A percentile compares a stretch with the other conserved stretches of the same genome.
Conservation (phyloP, 1,140 invertebrate genomes). For the Caerostris extrusa region DNA sequence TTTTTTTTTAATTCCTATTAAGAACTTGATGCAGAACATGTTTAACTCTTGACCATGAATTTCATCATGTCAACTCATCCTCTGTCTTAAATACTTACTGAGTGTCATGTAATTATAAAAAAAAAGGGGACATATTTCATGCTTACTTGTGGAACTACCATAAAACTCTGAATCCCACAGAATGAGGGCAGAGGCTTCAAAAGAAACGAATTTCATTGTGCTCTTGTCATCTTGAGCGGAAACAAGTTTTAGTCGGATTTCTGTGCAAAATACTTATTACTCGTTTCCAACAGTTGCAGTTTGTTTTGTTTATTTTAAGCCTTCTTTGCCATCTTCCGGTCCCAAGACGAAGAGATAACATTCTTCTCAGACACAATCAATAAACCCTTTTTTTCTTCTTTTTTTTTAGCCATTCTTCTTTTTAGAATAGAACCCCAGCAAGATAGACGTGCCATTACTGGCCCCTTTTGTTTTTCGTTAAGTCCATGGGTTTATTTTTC, state of each 20-base stretch:
- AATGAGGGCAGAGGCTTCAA: background rate
- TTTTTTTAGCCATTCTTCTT: too few relatives aligned
- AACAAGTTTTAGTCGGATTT: background rate
- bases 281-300: background rate
- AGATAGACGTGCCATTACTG: background rate
- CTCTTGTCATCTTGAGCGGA: background rate
- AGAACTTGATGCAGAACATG: too few relatives aligned
- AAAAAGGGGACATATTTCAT: background rate
- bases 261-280: constrained; percentile 22
- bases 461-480: background rate
- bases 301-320: constrained; percentile 22
- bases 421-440: background rate
- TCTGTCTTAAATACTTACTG: background rate
- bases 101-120: background rate
- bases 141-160: background rate
- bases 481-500: background rate
- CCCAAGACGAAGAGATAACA: background rate
- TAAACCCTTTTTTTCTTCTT: background rate
- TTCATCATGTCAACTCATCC: too few relatives aligned
- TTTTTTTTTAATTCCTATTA: too few relatives aligned
- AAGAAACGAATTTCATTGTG: constrained; percentile 20
- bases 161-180: background rate
- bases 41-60: too few relatives aligned
- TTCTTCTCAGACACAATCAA: constrained; percentile 33
- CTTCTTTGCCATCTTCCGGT: background rate